A percentile compares a stretch with the other conserved stretches of the same genome.
Evolutionary conservation across 2,113 vertebrate species (phyloP).

Genomic region (Willisornis vidua): DNA sequence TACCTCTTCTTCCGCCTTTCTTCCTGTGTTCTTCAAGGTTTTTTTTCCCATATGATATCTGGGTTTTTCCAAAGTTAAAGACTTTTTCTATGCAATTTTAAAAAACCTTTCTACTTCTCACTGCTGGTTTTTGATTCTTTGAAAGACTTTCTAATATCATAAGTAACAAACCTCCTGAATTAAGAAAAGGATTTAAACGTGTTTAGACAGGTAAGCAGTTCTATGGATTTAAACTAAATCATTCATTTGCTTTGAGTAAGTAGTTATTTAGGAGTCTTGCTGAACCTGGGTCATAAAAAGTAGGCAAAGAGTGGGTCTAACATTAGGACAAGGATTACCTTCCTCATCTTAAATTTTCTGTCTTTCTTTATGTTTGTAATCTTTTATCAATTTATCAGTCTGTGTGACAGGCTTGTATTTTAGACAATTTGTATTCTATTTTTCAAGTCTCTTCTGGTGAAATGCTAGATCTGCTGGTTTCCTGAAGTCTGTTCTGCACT

Average conservation of each 20-base stretch:
- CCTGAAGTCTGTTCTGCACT: constrained; percentile 26
- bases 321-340: constrained; percentile 44
- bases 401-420: constrained; percentile 4
- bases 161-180: constrained; percentile 38
- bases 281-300: constrained; percentile 40
- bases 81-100: neutral
- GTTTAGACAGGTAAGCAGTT: neutral
- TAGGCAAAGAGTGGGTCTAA: constrained; percentile 45
- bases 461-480: constrained; percentile 8
- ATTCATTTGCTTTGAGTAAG: constrained; percentile 51
- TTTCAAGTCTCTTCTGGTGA: constrained; percentile 37
- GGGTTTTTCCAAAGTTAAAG: neutral
- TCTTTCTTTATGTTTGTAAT: constrained; percentile 43
- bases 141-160: constrained; percentile 44
- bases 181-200: neutral
- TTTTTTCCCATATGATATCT: neutral
- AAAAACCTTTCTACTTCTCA: neutral
- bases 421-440: constrained; percentile 22
- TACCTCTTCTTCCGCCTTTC: neutral
- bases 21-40: neutral
- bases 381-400: constrained; percentile 9
- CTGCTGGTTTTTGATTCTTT: constrained; percentile 40
- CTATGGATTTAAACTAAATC: neutral
- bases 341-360: constrained; percentile 12
- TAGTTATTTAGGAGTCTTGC: neutral